Evolutionary conservation across 1,140 invertebrate genomes (phyloP), one percentile per base, ranked within the genome.

Genomic region (Nylanderia fulva): DNA sequence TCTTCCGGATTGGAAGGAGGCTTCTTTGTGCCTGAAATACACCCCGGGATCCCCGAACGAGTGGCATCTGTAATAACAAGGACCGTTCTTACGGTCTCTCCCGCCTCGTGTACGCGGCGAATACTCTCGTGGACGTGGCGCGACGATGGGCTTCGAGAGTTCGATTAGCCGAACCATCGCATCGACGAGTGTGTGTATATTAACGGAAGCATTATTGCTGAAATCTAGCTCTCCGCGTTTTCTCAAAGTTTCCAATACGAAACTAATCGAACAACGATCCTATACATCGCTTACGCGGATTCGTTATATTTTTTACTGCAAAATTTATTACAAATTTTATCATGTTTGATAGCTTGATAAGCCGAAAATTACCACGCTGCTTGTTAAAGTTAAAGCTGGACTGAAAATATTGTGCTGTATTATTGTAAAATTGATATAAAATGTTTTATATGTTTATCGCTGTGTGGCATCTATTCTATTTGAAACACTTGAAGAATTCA

Each of bases 21-120:
- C 83, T 92, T 92, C 91, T 93, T 93, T 93, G 92, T 92, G 92
- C 91, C 88, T 93, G 92, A 93, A 93, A 93, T 93, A 93, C 87
- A 91, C 86, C 88, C 85, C 88, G 75, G 71, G 85, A 92, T 91
- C 80, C 85, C 86, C 86, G 75, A 90, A 90, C 86, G 87, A 90
- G 75, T 87, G 88, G 91, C 93, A 93, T 93, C 93, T 93, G 93
- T 93, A 93, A 93, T 92, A 93, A 93, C 92, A 93, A 93, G 88
- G 89, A 42, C 82, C 72, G 84, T 84, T 91, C 87, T 86, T 84
- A 69, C 69, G 36, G 72, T 61, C 48, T 85, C 82, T 86, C 71
- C 85, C 74, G 45, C 64, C 75, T 84, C 77, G 85, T 64, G 66
- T 66, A 24, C 52, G 54, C 24, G 63, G 60, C 52, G 85, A 86